phyloP scores from a whole-genome alignment of 2,888 invertebrate genomes.

The Drosophila niveifrons region DNA sequence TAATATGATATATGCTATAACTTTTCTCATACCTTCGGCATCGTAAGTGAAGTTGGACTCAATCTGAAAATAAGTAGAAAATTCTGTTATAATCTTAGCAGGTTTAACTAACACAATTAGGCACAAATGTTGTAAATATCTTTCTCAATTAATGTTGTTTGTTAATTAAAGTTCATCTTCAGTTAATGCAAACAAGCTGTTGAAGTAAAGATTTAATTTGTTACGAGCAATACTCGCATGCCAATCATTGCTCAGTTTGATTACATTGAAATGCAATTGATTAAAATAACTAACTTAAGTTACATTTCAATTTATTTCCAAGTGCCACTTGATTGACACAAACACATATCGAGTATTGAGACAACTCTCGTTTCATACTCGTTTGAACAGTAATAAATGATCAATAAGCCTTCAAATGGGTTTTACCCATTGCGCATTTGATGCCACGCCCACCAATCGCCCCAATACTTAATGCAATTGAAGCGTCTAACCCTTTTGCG shows the following conservation, averaged over 20 bases:
- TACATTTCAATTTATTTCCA: slow-evolving; percentile 26
- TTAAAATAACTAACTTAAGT: slow-evolving; percentile 22
- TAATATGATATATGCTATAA: no score
- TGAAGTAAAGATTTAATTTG: neutral
- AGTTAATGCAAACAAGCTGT: neutral
- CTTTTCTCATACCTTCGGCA: no score
- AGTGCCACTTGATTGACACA: slow-evolving; percentile 26
- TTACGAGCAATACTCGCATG: neutral
- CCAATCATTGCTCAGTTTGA: neutral
- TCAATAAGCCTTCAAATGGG: slow-evolving; percentile 33
- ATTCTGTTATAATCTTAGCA: no score
- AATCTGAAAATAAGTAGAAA: no score
- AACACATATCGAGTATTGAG: neutral
- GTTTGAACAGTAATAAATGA: slow-evolving; percentile 32
- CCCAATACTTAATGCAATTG: slow-evolving; percentile 29
- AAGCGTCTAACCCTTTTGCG: slow-evolving; percentile 1
- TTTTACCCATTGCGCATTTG: slow-evolving; percentile 37
- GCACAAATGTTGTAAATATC: no score
- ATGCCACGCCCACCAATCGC: slow-evolving; percentile 17
- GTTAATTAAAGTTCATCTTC: neutral
- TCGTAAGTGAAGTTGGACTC: no score
- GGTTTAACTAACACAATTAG: no score
- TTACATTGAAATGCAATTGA: slow-evolving; percentile 11
- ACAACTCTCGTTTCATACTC: slow-evolving; percentile 5
- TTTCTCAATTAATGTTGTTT: neutral